Evolutionary conservation across 2,888 invertebrate species (phyloP).

Genomic region (Odontomyia ornata): DNA sequence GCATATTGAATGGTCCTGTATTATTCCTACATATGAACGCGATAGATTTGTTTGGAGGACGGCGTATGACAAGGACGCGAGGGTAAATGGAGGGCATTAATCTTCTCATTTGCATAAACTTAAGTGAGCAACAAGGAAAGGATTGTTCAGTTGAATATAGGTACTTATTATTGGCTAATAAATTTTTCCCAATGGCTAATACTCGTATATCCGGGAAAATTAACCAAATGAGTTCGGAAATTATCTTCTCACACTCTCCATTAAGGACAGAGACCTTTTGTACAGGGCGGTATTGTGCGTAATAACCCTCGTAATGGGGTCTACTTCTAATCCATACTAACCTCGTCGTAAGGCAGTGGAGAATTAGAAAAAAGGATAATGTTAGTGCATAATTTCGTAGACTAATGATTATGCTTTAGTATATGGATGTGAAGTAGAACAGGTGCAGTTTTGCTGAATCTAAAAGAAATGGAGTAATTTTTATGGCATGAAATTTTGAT

Average conservation of each 20-base stretch:
- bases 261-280: not conserved
- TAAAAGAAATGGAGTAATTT: too few relatives aligned
- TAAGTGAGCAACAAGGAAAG: not conserved
- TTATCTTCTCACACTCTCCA: not conserved
- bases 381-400: not conserved
- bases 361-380: not conserved
- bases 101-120: constrained; percentile 27
- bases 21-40: not conserved
- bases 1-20: constrained; percentile 1
- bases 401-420: too few relatives aligned
- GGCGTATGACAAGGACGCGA: not conserved
- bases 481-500: too few relatives aligned
- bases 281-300: not conserved
- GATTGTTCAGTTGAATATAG: not conserved
- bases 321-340: not conserved
- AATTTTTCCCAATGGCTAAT: not conserved
- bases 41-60: not conserved
- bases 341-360: not conserved
- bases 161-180: not conserved
- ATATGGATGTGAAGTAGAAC: too few relatives aligned
- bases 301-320: not conserved
- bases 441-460: too few relatives aligned
- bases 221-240: not conserved
- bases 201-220: not conserved
- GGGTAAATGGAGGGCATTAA: not conserved